phyloP scores from a whole-genome alignment of 2,113 vertebrate species.

The Furnarius figulus region DNA sequence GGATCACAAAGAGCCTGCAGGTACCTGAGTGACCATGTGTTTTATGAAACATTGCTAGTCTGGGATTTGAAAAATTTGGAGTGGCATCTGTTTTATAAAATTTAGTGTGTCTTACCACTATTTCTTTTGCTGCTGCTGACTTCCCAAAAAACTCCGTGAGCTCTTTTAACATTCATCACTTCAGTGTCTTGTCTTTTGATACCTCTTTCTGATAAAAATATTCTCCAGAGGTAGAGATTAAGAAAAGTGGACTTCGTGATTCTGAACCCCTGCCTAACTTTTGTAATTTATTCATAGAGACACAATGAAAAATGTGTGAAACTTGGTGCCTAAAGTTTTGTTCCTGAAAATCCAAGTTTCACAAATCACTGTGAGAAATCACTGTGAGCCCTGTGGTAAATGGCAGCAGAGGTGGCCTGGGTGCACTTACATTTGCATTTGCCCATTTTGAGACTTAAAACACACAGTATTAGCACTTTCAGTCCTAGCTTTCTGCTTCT shows the following conservation, averaged over 20 bases:
- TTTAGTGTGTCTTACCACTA: background rate
- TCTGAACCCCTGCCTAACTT: background rate
- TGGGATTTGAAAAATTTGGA: background rate
- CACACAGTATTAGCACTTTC: rapidly evolving
- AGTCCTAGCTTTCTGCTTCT: background rate
- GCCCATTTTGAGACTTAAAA: background rate
- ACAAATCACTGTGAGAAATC: background rate
- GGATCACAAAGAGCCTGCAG: background rate
- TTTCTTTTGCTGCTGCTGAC: background rate
- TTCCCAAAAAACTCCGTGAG: background rate
- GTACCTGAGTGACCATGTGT: rapidly evolving
- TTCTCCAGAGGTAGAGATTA: background rate
- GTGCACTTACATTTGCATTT: background rate
- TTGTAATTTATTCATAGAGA: background rate
- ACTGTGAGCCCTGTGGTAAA: background rate
- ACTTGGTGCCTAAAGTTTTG: background rate
- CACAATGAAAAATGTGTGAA: background rate
- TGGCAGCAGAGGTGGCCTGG: background rate
- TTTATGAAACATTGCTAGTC: background rate
- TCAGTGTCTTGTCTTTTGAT: conserved; percentile 1
- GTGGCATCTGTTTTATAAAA: background rate
- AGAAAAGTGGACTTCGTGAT: background rate
- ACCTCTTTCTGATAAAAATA: background rate
- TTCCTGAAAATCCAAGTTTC: background rate
- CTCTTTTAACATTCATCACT: background rate